Base-by-base conservation (phyloP, 2,113 vertebrate genomes). In the Callithrix jacchus region DNA sequence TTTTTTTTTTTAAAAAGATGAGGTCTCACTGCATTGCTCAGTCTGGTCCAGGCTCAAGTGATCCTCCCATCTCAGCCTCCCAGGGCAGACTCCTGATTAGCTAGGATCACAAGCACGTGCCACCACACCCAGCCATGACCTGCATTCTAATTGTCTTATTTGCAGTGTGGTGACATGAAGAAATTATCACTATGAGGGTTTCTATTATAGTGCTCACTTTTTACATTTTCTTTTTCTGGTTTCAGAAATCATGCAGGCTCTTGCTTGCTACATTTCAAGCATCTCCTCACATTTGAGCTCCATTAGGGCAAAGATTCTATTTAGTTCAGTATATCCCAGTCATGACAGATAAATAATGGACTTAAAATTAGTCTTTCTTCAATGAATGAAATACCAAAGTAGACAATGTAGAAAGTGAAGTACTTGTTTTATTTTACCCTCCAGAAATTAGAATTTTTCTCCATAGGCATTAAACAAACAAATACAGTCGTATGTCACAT, bases 381-480 rank as follows among this genome's bases (percentile, higher is more conserved):
- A 94, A 32, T 88, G 76, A 94, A 80, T 93, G 42, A 87, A 93
- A 71, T 96, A 84, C 61, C 49, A n/a, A 77, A 54, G 56, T 70
- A 49, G 70, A 35, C 64, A 92, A 85, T 11, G 7, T 56, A 25
- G 25, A 85, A 68, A 40, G 42, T 76, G 2, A 77, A 96, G 80
- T 47, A 18, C n/a, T 6, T 91, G 23, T 84, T 17, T 27, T 70
- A 86, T 45, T 92, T 96, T 40, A 76, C 56, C 68, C 56, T 86
- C 54, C n/a, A 96, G 52, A 96, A 71, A 80, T 77, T 88, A 45
- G 3, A 14, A n/a, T 86, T 76, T 89, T 95, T 80, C 52, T 94
- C 95, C 18, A 3, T 66, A 64, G 49, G 20, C 11, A 71, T 80
- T 85, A 58, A 92, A 42, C 21, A 82, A 71, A 23, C 42, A 66